phyloP scores from a whole-genome alignment of 2,797 vertebrate genomes.

The Parambassis ranga region DNA sequence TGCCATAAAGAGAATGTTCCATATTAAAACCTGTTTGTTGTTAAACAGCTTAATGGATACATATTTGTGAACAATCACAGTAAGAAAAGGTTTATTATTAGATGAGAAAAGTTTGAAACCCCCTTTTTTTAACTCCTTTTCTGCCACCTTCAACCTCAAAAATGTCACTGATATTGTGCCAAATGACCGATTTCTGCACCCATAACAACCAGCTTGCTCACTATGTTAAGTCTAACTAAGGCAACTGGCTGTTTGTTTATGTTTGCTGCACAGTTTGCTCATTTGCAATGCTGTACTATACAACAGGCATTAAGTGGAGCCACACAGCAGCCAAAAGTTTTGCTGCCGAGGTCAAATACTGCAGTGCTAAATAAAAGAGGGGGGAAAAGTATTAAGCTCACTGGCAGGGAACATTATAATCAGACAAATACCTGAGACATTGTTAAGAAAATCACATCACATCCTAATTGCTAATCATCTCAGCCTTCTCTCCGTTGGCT shows the following conservation, averaged over 20 bases:
- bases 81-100: too few relatives aligned
- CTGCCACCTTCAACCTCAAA: slow-evolving; percentile 11
- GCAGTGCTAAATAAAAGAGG: neutral
- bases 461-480: slow-evolving; percentile 41
- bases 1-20: too few relatives aligned
- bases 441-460: slow-evolving; percentile 31
- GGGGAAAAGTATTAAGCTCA: neutral
- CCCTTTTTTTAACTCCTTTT: too few relatives aligned
- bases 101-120: too few relatives aligned
- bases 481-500: slow-evolving; percentile 33
- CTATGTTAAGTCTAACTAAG: slow-evolving; percentile 12
- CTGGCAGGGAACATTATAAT: slow-evolving; percentile 17
- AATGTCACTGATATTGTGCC: slow-evolving; percentile 35
- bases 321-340: slow-evolving; percentile 15
- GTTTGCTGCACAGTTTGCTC: slow-evolving; percentile 36
- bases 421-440: slow-evolving; percentile 15
- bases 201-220: neutral
- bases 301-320: slow-evolving; percentile 8
- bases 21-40: too few relatives aligned
- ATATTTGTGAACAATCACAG: too few relatives aligned
- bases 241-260: slow-evolving; percentile 34
- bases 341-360: slow-evolving; percentile 7
- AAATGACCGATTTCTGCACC: slow-evolving; percentile 31
- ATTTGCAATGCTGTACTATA: slow-evolving; percentile 13
- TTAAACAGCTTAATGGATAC: too few relatives aligned